Base-by-base conservation (phyloP, 2,888 invertebrate genomes). In the Eristalis pertinax region DNA sequence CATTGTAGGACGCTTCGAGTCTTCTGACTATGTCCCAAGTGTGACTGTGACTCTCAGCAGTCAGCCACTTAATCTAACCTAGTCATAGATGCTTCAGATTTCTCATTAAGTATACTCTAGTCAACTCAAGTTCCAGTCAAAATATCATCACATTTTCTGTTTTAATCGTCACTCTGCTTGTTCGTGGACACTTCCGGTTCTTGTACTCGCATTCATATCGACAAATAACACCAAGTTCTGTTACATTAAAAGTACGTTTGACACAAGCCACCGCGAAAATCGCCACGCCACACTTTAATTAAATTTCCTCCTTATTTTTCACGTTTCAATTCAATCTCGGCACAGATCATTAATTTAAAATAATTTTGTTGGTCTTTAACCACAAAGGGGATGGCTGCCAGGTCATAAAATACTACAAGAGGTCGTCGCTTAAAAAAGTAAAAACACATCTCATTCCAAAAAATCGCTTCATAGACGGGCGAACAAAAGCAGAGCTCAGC, bases 201-300 rank as follows among this genome's bases (percentile, higher is more conserved):
- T 5, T 5, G 32, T 0, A 32, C 7, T 32, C 26, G 26, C 2
- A 2, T 32, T 32, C 7, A 32, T 5, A 3, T 32, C 32, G 32
- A 1, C 32, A 32, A 32, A 32, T 5, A 26, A 26, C 26, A 26
- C 26, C 26, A 26, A 26, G 4, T 26, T 26, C 26, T 8, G 29
- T 19, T 22, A 43, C 32, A 29, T 8, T 1, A 2, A 8, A 56
- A 50, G 26, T 19, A 8, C 8, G 5, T 50, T 4, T 2, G 8
- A 50, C 50, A 50, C 50, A 50, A 50, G n/a, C 43, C 4, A 43
- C 43, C 1, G 19, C 89, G 89, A 90, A 90, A 89, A 89, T 88
- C 89, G 89, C 88, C n/a, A n/a, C n/a, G n/a, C 82, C 91, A 91
- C 90, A 91, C 89, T 88, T 81, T 74, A 89, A 91, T 90, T 91